Conservation (phyloP, 2,888 invertebrate genomes). For the Thera britannica region DNA sequence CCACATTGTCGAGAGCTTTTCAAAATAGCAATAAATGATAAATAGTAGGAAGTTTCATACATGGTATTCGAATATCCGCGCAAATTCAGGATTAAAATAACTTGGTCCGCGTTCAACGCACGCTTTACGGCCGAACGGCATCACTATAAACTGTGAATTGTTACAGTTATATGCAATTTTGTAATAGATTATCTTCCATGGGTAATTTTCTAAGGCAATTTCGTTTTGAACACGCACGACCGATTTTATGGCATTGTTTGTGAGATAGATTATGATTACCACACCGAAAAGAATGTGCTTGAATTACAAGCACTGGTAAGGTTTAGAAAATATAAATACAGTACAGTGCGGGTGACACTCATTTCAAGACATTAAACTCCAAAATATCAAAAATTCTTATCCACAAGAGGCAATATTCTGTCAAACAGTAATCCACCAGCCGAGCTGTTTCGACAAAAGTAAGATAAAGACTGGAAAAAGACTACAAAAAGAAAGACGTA, state of each 20-base stretch:
- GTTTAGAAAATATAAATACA: neutral
- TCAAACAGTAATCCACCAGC: slow-evolving; percentile 16
- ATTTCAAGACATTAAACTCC: too few species aligned
- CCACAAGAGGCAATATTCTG: slow-evolving; percentile 5
- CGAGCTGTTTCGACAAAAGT: slow-evolving; percentile 13
- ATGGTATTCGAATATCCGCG: slow-evolving; percentile 18
- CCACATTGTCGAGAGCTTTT: neutral
- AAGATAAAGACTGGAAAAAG: slow-evolving; percentile 13
- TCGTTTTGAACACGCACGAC: slow-evolving; percentile 28
- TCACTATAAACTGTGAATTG: slow-evolving; percentile 29
- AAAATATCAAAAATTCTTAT: slow-evolving; percentile 11
- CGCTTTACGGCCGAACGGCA: slow-evolving; percentile 31
- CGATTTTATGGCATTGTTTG: slow-evolving; percentile 18
- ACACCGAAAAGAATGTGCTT: neutral
- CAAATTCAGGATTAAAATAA: slow-evolving; percentile 22
- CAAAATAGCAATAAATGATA: slow-evolving; percentile 1
- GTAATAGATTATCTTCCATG: slow-evolving; percentile 35
- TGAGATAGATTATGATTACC: slow-evolving; percentile 11
- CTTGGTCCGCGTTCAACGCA: slow-evolving; percentile 36
- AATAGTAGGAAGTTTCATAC: slow-evolving; percentile 12
- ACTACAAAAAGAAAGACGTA: slow-evolving; percentile 1
- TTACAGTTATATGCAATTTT: slow-evolving; percentile 35
- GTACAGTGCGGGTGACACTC: too few species aligned
- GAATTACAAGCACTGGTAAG: neutral
- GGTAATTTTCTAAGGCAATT: slow-evolving; percentile 25